A percentile compares a stretch with the other conserved stretches of the same genome.
phyloP scores from a whole-genome alignment of 1,140 invertebrate genomes.

The Catajapyx aquilonaris region DNA sequence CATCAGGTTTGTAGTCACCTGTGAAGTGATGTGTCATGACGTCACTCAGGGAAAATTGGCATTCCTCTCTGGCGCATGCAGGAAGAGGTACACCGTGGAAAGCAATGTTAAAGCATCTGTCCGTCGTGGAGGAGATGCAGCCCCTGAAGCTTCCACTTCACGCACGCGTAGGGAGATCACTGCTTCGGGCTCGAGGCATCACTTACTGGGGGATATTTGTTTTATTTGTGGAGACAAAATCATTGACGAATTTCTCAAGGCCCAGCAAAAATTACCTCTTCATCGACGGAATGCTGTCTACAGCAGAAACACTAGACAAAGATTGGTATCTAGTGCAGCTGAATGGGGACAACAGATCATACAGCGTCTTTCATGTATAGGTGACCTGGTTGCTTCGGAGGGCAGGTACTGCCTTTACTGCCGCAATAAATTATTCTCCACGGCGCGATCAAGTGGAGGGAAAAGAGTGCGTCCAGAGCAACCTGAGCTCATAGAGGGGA shows the following conservation, averaged over 20 bases:
- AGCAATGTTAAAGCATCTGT: slow-evolving; percentile 9
- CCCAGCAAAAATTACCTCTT: slow-evolving; percentile 5
- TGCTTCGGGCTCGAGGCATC: slow-evolving; percentile 7
- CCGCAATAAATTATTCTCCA: slow-evolving; percentile 4
- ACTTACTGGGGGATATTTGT: slow-evolving; percentile 8
- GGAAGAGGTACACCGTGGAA: slow-evolving; percentile 10
- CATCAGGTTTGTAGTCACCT: slow-evolving; percentile 5
- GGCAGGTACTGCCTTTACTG: slow-evolving; percentile 2
- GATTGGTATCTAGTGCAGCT: slow-evolving; percentile 5
- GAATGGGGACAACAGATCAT: slow-evolving; percentile 5
- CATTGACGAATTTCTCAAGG: slow-evolving; percentile 10
- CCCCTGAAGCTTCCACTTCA: slow-evolving; percentile 5
- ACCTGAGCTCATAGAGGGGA: neutral
- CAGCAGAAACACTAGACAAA: slow-evolving; percentile 4
- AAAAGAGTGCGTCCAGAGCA: slow-evolving; percentile 1
- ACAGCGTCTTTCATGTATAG: slow-evolving; percentile 5
- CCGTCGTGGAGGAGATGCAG: slow-evolving; percentile 10
- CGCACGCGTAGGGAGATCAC: slow-evolving; percentile 3
- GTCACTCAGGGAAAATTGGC: slow-evolving; percentile 2
- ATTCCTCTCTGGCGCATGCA: slow-evolving; percentile 7
- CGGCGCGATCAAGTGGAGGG: neutral
- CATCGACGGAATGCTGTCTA: slow-evolving; percentile 4
- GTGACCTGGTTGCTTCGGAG: slow-evolving; percentile 4
- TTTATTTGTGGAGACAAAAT: slow-evolving; percentile 11
- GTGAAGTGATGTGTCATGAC: slow-evolving; percentile 4